These are phyloP conservation scores for Muscicapa comitata DNA, from an alignment of 2,797 vertebrate genomes.

Conservation along the genomic window DNA sequence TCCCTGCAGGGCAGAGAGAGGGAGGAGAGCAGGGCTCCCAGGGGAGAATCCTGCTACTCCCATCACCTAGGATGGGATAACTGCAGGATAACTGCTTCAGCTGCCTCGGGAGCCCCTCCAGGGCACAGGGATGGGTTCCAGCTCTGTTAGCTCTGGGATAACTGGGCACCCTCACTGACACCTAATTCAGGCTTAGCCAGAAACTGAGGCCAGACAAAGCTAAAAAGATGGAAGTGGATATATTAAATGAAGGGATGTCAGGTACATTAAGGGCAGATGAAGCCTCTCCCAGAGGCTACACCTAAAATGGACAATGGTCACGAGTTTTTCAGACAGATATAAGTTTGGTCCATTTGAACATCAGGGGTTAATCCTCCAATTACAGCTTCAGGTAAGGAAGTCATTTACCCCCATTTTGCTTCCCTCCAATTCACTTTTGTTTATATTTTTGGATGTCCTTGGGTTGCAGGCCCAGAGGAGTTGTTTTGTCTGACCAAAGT, in stretches of 20 bases:
- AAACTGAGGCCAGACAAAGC: background rate
- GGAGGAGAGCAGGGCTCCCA: background rate
- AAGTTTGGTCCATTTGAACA: background rate
- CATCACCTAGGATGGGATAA: too few relatives aligned
- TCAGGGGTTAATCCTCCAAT: background rate
- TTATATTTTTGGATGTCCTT: background rate
- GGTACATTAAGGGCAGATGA: too few relatives aligned
- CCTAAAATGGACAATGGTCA: background rate
- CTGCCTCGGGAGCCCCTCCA: background rate
- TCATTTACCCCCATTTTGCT: background rate
- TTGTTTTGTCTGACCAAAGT: background rate
- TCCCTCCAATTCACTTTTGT: background rate
- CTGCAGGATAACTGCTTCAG: background rate
- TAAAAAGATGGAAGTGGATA: background rate
- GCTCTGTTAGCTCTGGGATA: accelerated
- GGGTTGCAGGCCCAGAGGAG: background rate
- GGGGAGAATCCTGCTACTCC: background rate
- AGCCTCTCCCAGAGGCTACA: background rate
- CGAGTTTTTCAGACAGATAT: background rate
- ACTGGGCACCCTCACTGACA: accelerated
- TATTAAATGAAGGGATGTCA: background rate
- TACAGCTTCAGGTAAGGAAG: background rate
- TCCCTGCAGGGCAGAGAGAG: background rate
- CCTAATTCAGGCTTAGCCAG: too few relatives aligned
- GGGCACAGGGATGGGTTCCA: accelerated